These are phyloP conservation scores for Danaus plexippus DNA, from an alignment of 1,140 invertebrate genomes.

Conservation along the genomic window DNA sequence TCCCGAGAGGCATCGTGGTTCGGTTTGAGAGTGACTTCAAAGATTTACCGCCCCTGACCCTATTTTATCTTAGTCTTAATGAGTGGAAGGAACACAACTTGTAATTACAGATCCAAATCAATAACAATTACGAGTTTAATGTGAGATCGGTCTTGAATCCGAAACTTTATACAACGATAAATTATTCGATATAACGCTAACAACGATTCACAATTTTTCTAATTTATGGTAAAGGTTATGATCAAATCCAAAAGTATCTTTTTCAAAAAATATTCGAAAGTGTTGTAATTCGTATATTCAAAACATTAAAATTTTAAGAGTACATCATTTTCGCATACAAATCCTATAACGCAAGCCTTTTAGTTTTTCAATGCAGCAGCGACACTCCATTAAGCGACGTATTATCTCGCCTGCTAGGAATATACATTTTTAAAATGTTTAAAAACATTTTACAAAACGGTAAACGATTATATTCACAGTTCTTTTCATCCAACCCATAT, in stretches of 20 bases:
- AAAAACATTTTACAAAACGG: not conserved
- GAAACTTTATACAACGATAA: constrained; percentile 2
- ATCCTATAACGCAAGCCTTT: constrained; percentile 14
- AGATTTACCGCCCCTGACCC: constrained; percentile 56
- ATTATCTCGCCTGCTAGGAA: constrained; percentile 33
- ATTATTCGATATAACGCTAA: constrained; percentile 4
- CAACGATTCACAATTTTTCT: constrained; percentile 3
- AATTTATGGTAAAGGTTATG: constrained; percentile 7
- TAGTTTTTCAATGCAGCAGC: constrained; percentile 19
- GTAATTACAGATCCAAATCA: constrained; percentile 33
- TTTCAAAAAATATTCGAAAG: not conserved
- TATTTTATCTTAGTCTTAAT: constrained; percentile 43
- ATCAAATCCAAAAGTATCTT: constrained; percentile 2
- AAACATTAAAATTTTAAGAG: constrained; percentile 1
- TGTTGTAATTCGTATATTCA: too few relatives aligned
- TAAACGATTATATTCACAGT: constrained; percentile 1
- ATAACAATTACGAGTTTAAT: constrained; percentile 15
- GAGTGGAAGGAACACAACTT: constrained; percentile 16
- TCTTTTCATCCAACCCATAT: not conserved
- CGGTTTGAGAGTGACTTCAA: constrained; percentile 31
- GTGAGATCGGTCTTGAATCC: constrained; percentile 7
- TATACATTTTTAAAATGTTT: constrained; percentile 23
- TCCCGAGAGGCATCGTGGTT: constrained; percentile 37
- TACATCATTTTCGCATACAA: constrained; percentile 15
- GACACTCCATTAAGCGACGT: constrained; percentile 47